phyloP scores from a whole-genome alignment of 2,113 vertebrate genomes.

The Dryoscopus gambensis region DNA sequence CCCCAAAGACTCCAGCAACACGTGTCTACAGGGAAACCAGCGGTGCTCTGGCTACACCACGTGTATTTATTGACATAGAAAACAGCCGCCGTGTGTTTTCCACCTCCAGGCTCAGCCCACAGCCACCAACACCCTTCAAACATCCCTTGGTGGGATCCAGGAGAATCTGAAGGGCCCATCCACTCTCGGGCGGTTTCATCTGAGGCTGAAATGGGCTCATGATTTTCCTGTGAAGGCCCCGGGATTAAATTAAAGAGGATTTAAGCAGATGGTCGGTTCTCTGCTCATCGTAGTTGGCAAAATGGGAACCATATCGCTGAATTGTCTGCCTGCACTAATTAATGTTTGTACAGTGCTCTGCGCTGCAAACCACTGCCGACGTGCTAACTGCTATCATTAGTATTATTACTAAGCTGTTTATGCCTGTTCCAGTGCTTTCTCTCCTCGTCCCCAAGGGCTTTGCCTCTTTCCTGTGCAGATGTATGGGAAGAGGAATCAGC shows the following conservation, averaged over 20 bases:
- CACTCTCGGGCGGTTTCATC: accelerated
- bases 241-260: conserved; percentile 37
- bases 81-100: neutral
- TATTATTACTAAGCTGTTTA: conserved; percentile 55
- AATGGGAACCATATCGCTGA: neutral
- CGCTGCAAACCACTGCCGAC: conserved; percentile 32
- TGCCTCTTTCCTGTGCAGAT: conserved; percentile 18
- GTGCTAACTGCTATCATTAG: conserved; percentile 46
- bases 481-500: neutral
- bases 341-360: conserved; percentile 52
- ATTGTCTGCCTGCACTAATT: conserved; percentile 49
- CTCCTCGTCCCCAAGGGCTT: conserved; percentile 25
- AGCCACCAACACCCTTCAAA: neutral
- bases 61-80: neutral
- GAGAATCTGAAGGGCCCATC: neutral
- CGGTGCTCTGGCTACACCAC: neutral
- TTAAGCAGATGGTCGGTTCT: conserved; percentile 35
- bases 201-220: neutral
- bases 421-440: conserved; percentile 51
- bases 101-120: neutral
- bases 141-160: neutral
- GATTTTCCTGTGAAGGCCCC: neutral
- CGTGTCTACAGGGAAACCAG: neutral
- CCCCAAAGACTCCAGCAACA: neutral
- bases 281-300: neutral